phyloP scores from a whole-genome alignment of 2,888 invertebrate genomes.

The Dasysyrphus tricinctus region DNA sequence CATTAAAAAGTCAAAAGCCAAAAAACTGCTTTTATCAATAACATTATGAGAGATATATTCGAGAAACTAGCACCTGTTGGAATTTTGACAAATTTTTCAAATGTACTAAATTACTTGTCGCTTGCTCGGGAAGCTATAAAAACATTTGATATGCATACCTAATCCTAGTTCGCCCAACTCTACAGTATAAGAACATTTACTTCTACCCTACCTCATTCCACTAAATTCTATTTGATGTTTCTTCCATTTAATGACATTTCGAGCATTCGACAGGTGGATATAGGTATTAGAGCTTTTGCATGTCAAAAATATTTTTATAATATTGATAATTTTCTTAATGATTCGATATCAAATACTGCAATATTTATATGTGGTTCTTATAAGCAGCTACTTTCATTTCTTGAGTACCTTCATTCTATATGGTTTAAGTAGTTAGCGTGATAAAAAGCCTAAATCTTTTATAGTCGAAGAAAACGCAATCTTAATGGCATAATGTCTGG shows the following conservation, averaged over 20 bases:
- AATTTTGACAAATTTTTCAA: no score
- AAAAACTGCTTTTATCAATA: no score
- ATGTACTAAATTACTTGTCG: no score
- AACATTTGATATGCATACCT: no score
- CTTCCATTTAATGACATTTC: background rate
- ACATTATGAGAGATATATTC: no score
- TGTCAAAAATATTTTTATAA: constrained; percentile 2
- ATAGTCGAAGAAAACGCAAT: constrained; percentile 8
- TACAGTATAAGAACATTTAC: no score
- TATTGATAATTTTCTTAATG: background rate
- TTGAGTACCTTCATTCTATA: background rate
- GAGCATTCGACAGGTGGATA: constrained; percentile 5
- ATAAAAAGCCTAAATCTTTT: constrained; percentile 5
- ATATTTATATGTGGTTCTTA: background rate
- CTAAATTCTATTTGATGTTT: background rate
- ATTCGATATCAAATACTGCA: background rate
- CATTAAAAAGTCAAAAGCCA: no score
- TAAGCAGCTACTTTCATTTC: background rate
- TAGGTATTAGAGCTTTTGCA: background rate
- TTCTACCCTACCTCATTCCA: no score
- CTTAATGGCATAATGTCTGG: constrained; percentile 6
- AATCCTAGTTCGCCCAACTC: no score
- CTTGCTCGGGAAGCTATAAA: no score
- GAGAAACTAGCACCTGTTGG: no score
- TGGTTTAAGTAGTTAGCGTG: constrained; percentile 12